phyloP scores from a whole-genome alignment of 2,888 invertebrate species.

The Gordius sp. region DNA sequence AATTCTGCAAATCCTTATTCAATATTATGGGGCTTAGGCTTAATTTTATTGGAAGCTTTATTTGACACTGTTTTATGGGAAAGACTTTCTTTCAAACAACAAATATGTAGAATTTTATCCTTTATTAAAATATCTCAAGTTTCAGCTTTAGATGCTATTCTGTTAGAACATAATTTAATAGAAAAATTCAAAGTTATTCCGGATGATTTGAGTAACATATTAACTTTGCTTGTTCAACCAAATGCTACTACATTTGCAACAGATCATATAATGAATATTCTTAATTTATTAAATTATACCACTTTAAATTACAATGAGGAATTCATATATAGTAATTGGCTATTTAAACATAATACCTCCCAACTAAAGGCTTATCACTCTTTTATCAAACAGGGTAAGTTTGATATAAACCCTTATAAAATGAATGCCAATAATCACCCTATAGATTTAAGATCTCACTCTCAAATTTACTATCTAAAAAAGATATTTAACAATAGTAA shows the following conservation, averaged over 20 bases:
- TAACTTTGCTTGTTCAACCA: not conserved
- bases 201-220: not conserved
- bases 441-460: too few species aligned
- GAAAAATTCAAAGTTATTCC: not conserved
- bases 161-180: not conserved
- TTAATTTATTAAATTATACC: not conserved
- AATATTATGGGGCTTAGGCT: not conserved
- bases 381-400: too few species aligned
- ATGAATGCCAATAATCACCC: too few species aligned
- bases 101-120: not conserved
- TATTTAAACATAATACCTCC: too few species aligned
- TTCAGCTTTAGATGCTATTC: not conserved
- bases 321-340: too few species aligned
- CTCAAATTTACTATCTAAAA: too few species aligned
- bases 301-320: conserved; percentile 5
- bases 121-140: not conserved
- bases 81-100: not conserved
- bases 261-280: not conserved
- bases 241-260: not conserved
- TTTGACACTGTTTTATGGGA: not conserved
- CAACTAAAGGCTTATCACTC: too few species aligned
- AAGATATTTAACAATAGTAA: not conserved
- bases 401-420: too few species aligned
- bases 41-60: not conserved
- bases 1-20: not conserved